Conservation (phyloP, 23 tunicate species). For the Halocynthia roretzi region DNA sequence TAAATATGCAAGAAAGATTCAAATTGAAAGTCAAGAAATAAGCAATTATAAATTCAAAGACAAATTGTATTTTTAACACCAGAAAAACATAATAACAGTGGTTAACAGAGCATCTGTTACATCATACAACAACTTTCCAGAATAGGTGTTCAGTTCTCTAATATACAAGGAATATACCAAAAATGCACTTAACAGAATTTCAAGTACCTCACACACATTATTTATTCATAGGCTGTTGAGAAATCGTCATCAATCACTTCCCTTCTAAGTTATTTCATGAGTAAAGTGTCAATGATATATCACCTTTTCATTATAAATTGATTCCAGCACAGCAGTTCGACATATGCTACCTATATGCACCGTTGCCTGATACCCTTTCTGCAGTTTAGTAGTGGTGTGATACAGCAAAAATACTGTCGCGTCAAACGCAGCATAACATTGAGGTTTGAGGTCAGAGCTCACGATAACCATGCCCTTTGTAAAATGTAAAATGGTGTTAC, state of each 20-base stretch:
- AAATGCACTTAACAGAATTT: too few species aligned
- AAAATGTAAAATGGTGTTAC: neutral
- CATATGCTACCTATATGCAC: constrained; percentile 83
- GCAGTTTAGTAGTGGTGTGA: constrained; percentile 53
- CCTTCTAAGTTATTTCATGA: too few species aligned
- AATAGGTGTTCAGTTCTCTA: too few species aligned
- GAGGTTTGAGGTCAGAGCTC: constrained; percentile 33
- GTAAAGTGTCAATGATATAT: too few species aligned
- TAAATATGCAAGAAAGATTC: neutral
- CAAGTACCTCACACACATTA: too few species aligned
- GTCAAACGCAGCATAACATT: constrained; percentile 47
- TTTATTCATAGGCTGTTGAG: too few species aligned
- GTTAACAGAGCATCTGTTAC: too few species aligned
- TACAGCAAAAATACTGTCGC: constrained; percentile 74
- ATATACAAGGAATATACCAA: too few species aligned
- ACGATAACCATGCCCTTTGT: constrained; percentile 91
- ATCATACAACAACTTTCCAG: too few species aligned
- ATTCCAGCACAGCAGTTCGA: constrained; percentile 68
- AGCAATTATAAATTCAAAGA: neutral
- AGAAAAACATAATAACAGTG: neutral
- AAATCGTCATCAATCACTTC: too few species aligned
- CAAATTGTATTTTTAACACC: neutral
- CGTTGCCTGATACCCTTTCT: constrained; percentile 69
- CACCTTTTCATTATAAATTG: constrained; percentile 77
- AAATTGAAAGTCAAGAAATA: neutral